Evolutionary conservation across 2,797 vertebrate genomes (phyloP).

Genomic region (Ara ararauna): DNA sequence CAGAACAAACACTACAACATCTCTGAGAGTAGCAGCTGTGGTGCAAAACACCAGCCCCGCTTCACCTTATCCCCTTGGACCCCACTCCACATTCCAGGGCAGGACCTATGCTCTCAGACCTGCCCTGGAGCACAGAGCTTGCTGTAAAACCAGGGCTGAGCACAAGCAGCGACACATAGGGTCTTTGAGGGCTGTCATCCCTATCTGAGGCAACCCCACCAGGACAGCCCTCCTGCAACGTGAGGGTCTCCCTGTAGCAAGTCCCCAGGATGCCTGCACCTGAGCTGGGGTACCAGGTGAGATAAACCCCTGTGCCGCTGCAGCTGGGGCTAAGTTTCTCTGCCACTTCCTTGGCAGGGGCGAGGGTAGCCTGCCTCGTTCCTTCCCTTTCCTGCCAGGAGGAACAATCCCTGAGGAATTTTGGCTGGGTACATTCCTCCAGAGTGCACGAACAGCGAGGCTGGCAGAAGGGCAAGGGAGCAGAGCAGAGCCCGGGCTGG

Average conservation of each 20-base stretch:
- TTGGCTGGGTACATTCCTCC: neutral
- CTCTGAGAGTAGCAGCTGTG: accelerated
- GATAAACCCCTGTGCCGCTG: neutral
- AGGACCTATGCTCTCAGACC: neutral
- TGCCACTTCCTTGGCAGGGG: accelerated
- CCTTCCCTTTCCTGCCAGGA: slow-evolving; percentile 1
- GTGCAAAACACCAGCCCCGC: neutral
- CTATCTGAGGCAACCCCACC: neutral
- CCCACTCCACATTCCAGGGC: accelerated
- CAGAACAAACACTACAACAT: neutral
- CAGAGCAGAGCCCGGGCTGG: neutral
- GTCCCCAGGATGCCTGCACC: neutral
- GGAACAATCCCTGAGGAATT: slow-evolving; percentile 50
- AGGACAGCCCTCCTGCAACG: neutral
- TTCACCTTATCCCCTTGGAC: neutral
- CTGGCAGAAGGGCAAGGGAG: neutral
- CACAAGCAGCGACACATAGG: accelerated
- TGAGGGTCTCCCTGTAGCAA: neutral
- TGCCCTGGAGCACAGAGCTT: neutral
- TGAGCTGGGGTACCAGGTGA: neutral
- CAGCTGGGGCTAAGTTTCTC: neutral
- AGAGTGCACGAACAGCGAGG: neutral
- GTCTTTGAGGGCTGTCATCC: neutral
- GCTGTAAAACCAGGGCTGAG: neutral
- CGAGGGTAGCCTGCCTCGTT: neutral